Evolutionary conservation across 2,888 invertebrate genomes (phyloP), one percentile per base, ranked within the genome.

Genomic region (Acanthopleura granulata): DNA sequence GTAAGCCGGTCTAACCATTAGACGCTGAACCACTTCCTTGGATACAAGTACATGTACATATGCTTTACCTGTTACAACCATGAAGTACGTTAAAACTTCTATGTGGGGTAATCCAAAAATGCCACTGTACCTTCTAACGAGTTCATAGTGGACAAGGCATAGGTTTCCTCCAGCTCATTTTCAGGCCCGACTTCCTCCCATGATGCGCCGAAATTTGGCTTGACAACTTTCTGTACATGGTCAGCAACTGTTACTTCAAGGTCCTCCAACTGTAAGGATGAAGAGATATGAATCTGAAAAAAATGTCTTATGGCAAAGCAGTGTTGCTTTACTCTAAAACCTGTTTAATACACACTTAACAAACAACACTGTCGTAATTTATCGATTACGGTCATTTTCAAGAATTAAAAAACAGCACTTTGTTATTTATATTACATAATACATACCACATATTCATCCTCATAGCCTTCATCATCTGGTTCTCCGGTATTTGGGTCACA

Each of bases 401-500:
- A 40, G 4, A 40, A 40, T 40, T n/a, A 40, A 40, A 40, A 40
- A 40, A 40, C 4, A 40, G 40, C 3, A 3, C 40, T 40, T 40
- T 6, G 3, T 9, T 40, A 9, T 40, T 40, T 9, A 40, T 40
- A 40, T 3, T 40, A 3, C 40, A 40, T 9, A 40, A 27, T 50
- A 81, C 91, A 84, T 87, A 93, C 93, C 85, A 90, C 90, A 88
- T 99, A 99, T 78, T 97, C 97, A 88, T 99, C 99, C 75, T 95
- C 95, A 85, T 99, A 99, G 11, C 98, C 95, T 87, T 98, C 98
- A n/a, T 97, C 98, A 1, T 96, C 95, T 0, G 98, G 96, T 71
- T 95, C 92, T 0, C 99, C 98, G 0, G 98, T 97, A 27, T 94
- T 93, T 0, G 99, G 98, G 91, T 99, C 99, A 87, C 98, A 99